Evolutionary conservation across 2,797 vertebrate genomes (phyloP), one percentile per base, ranked within the genome.

Genomic region (Scarus forsteni): DNA sequence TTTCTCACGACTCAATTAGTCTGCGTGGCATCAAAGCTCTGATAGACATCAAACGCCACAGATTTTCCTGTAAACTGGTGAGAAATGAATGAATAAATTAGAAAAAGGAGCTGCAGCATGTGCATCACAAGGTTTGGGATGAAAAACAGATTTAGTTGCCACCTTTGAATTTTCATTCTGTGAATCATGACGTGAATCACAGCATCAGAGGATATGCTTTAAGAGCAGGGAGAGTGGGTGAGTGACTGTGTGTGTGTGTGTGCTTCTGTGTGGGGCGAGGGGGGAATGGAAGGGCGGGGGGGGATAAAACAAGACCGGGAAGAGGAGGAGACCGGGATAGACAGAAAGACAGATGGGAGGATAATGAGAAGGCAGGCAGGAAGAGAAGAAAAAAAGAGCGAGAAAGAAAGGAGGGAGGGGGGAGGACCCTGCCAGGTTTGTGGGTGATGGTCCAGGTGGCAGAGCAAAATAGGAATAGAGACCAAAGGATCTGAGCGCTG

Each of bases 151-250:
- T 77, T 89, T 65, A 60, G 71, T 86, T 90, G 73, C 77, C 61
- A 87, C 80, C 80, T 87, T 77, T 85, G 80, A 87, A 87, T 88
- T 83, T 84, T 83, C 62, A 81, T 82, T 80, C 36, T 65, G 57
- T 88, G 85, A 91, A 80, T 89, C 84, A 87, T 49, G 61, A 66
- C 82, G 75, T 89, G 81, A 89, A 87, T 88, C 81, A 87, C 72
- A 71, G 68, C 35, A 62, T 35, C 39, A 8, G 14, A 27, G 49
- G 70, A 64, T 74, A 77, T 2, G 73, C 66, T 84, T 64, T 52
- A 51, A 73, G 79, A 78, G 60, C 44, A 44, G 46, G 44, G 42
- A 27, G 49, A 73, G 66, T 27, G 27, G 70, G 61, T 10, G 3
- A 38, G 45, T 8, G 66, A 72, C 60, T 63, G 55, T 57, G 39